Evolutionary conservation across 2,113 vertebrate genomes (phyloP).

Genomic region (human (Homo sapiens)): DNA sequence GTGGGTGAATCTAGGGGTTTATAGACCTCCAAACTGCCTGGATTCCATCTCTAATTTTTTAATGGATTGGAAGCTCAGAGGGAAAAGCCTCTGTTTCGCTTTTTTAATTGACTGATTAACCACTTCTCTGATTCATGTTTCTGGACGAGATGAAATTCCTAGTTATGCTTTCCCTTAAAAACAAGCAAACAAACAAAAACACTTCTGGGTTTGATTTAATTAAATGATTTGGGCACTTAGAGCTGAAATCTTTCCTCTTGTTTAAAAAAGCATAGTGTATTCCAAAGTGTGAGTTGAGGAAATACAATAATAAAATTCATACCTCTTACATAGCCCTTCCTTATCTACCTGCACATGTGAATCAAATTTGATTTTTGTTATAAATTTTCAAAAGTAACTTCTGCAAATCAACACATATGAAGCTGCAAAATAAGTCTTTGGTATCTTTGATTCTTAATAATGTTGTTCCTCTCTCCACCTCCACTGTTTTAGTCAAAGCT

Average conservation of each 20-base stretch:
- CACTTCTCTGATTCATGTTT: neutral
- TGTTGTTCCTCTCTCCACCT: neutral
- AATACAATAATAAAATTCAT: neutral
- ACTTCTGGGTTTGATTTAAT: neutral
- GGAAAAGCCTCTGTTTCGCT: neutral
- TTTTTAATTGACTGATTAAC: neutral
- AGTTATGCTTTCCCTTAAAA: neutral
- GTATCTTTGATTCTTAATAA: neutral
- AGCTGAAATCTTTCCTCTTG: neutral
- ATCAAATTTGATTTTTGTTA: neutral
- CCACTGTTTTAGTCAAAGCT: neutral
- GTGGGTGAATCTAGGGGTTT: neutral
- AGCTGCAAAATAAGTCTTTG: neutral
- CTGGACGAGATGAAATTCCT: conserved; percentile 2
- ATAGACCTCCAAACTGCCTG: neutral
- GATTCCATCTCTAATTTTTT: neutral
- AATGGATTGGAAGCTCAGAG: neutral
- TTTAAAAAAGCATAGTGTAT: neutral
- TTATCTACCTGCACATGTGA: neutral
- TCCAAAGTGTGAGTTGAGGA: neutral
- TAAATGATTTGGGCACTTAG: neutral
- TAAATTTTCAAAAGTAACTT: neutral
- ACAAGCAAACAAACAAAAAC: neutral
- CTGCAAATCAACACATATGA: neutral
- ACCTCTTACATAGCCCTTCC: neutral